Percentiles rank a stretch among this genome's conserved stretches.
Conservation (phyloP, 2,888 invertebrate genomes). For the Agrotis exclamationis region DNA sequence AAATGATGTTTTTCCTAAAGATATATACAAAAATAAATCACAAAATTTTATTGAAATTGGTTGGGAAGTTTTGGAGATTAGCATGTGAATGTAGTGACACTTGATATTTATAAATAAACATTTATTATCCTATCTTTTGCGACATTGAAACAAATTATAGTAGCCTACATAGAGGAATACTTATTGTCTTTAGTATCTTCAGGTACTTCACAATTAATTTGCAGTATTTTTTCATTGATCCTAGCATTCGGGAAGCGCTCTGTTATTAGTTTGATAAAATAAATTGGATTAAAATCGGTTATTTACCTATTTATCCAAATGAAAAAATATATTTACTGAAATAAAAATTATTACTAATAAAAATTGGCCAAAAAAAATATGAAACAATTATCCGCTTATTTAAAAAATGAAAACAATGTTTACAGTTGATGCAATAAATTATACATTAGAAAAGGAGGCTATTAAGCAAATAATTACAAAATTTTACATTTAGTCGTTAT, state of each 20-base stretch:
- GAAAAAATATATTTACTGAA: too few relatives aligned
- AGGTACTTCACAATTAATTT: conserved; percentile 17
- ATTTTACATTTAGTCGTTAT: conserved; percentile 1
- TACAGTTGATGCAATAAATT: not conserved
- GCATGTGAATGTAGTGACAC: not conserved
- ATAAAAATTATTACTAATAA: too few relatives aligned
- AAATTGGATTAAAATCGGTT: too few relatives aligned
- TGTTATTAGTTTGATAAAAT: not conserved
- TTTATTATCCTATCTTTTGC: not conserved
- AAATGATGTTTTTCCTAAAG: too few relatives aligned
- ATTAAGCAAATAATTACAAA: not conserved
- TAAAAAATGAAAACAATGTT: not conserved
- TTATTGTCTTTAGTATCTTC: conserved; percentile 18
- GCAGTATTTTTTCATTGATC: not conserved
- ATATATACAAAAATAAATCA: not conserved
- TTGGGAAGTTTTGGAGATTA: not conserved
- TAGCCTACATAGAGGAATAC: not conserved
- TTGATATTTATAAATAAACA: not conserved
- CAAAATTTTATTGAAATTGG: not conserved
- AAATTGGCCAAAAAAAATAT: not conserved
- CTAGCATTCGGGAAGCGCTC: not conserved
- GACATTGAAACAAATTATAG: not conserved
- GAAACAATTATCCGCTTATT: not conserved
- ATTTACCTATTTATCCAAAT: too few relatives aligned
- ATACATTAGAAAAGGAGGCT: not conserved